These are phyloP conservation scores for Holcopasites calliopsidis DNA, from an alignment of 1,140 invertebrate genomes.

Conservation along the genomic window DNA sequence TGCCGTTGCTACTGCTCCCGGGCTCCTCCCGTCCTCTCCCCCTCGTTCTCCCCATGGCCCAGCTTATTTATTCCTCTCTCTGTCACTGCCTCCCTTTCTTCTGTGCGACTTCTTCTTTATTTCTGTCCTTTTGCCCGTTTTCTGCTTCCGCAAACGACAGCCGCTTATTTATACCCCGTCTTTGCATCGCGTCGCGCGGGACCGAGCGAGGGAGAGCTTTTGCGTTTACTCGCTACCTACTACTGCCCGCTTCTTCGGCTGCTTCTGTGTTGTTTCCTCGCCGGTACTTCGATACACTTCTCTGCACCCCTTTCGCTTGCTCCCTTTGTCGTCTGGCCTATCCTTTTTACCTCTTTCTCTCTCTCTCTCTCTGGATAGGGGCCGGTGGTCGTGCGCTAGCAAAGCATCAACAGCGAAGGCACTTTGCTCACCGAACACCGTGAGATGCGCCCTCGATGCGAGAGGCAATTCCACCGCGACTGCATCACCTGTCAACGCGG, in stretches of 20 bases:
- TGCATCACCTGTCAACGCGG: constrained; percentile 69
- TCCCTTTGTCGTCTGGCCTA: background rate
- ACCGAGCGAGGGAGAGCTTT: constrained; percentile 58
- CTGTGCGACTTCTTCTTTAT: constrained; percentile 73
- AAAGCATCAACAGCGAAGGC: constrained; percentile 47
- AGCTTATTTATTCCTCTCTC: constrained; percentile 63
- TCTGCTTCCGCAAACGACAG: constrained; percentile 80
- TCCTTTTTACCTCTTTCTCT: background rate
- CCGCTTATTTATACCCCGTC: constrained; percentile 80
- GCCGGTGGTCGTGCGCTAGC: background rate
- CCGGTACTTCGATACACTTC: constrained; percentile 14
- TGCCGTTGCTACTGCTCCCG: constrained; percentile 50
- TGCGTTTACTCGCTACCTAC: constrained; percentile 56
- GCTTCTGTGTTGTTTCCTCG: constrained; percentile 41
- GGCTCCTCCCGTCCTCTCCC: constrained; percentile 37
- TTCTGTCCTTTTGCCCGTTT: constrained; percentile 78
- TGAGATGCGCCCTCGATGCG: constrained; percentile 48
- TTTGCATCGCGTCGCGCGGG: constrained; percentile 77
- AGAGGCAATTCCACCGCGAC: constrained; percentile 65
- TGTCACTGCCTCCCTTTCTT: constrained; percentile 71
- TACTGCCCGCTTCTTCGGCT: constrained; percentile 26
- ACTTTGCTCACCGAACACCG: constrained; percentile 54
- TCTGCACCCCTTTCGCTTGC: background rate
- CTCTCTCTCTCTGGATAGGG: background rate
- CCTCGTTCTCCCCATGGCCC: constrained; percentile 39